Evolutionary conservation across 2,797 vertebrate genomes (phyloP).

Genomic region (Phataginus tricuspis): DNA sequence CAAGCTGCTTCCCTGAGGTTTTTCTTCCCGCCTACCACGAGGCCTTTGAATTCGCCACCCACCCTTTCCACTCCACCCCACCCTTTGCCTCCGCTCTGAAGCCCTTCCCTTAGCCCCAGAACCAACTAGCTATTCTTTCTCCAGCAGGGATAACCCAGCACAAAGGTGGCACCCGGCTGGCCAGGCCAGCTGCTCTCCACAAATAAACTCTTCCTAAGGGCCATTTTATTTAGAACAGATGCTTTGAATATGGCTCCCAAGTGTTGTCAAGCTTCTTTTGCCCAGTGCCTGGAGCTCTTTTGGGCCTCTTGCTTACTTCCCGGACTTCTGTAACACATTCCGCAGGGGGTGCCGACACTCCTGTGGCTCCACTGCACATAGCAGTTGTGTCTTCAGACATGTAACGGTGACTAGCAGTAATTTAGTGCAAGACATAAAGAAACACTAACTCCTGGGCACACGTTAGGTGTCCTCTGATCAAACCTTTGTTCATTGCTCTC

Average conservation of each 20-base stretch:
- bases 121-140: background rate
- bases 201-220: background rate
- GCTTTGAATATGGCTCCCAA: background rate
- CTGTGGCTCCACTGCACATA: background rate
- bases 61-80: background rate
- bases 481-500: background rate
- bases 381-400: background rate
- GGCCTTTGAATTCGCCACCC: background rate
- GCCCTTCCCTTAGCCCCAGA: background rate
- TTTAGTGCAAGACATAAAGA: background rate
- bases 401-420: background rate
- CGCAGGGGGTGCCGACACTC: accelerated
- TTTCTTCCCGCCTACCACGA: background rate
- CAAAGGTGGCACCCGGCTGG: accelerated
- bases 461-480: background rate
- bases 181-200: background rate
- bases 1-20: background rate
- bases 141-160: background rate
- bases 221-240: background rate
- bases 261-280: background rate
- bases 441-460: background rate
- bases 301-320: background rate
- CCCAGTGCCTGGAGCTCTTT: background rate
- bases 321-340: background rate
- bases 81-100: background rate